Base-by-base conservation (phyloP, 2,797 vertebrate genomes). In the Myotis myotis region DNA sequence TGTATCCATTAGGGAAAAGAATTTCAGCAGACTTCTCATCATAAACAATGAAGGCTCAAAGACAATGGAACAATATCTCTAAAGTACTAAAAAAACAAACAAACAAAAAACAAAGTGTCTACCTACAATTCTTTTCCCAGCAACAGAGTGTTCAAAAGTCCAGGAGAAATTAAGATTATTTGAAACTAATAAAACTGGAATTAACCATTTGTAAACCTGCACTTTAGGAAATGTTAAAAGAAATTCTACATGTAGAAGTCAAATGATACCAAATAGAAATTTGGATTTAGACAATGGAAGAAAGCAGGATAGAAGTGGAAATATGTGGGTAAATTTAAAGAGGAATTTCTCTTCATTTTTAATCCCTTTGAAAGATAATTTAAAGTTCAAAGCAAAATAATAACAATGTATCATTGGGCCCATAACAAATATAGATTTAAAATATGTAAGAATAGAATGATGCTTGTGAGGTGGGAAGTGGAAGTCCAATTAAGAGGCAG, bases 381-480 rank as follows among this genome's bases (percentile, higher is more conserved):
- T 75, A n/a, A 95, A 90, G 49, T 82, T 17, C 51, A 38, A 91
- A 76, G 44, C 38, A 91, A 89, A 82, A 76, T 38, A 91, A 71
- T 47, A 81, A 75, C 23, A 87, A 44, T 13, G 3, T 79, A 71
- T 83, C 7, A 49, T 66, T 71, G 11, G 41, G 36, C 87, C n/a
- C 28, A 38, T 49, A 60, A 80, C 38, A 68, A 53, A 74, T 20
- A 41, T 28, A 72, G 22, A 28, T 55, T 72, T 71, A 90, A 90
- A 76, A 44, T 68, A 82, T 25, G 62, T 49, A 75, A 81, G 57
- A 82, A 22, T 36, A 87, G 9, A 9, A 87, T 28, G 11, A 47
- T 55, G 5, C 91, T 75, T 38, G 36, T n/a, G 30, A 53, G 2
- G n/a, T 25, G 23, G 3, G 44, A 62, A 87, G 22, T 76, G 5